These are phyloP conservation scores for Lacanobia oleracea DNA, from an alignment of 2,888 invertebrate genomes.

Conservation along the genomic window DNA sequence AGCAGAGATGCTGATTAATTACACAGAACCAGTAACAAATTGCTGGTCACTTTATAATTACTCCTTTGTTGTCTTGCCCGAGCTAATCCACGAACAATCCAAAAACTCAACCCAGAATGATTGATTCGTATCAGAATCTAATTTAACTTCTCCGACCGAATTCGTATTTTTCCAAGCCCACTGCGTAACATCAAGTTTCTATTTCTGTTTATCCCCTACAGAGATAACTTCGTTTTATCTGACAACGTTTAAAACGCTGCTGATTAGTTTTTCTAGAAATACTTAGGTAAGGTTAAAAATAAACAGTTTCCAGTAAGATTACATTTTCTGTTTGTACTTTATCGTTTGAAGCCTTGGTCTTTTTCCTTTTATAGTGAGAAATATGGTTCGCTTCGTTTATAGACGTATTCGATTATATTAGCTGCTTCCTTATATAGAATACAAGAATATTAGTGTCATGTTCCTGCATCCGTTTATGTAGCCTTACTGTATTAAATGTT, in stretches of 20 bases:
- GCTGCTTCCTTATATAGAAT: conserved; percentile 28
- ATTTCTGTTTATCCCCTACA: conserved; percentile 43
- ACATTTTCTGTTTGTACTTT: conserved; percentile 28
- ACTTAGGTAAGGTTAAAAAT: conserved; percentile 6
- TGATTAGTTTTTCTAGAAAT: conserved; percentile 25
- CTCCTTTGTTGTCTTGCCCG: conserved; percentile 63
- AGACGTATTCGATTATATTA: conserved; percentile 55
- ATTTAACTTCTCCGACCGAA: conserved; percentile 47
- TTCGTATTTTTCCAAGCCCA: conserved; percentile 39
- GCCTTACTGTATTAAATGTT: conserved; percentile 11
- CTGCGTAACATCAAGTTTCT: conserved; percentile 29
- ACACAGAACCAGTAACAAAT: conserved; percentile 68
- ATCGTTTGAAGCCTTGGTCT: conserved; percentile 23
- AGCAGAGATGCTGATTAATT: conserved; percentile 69
- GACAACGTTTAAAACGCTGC: conserved; percentile 7
- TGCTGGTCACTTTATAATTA: conserved; percentile 64
- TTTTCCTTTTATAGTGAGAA: conserved; percentile 38
- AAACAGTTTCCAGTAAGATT: conserved; percentile 27
- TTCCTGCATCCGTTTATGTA: conserved; percentile 21
- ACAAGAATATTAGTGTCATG: conserved; percentile 48
- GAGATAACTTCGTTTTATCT: conserved; percentile 42
- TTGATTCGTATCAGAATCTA: conserved; percentile 56
- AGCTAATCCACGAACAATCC: conserved; percentile 58
- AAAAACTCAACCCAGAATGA: conserved; percentile 50
- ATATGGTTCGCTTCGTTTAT: conserved; percentile 40